Evolutionary conservation across 1,140 invertebrate genomes (phyloP).

Genomic region (Kradibia gibbosae): DNA sequence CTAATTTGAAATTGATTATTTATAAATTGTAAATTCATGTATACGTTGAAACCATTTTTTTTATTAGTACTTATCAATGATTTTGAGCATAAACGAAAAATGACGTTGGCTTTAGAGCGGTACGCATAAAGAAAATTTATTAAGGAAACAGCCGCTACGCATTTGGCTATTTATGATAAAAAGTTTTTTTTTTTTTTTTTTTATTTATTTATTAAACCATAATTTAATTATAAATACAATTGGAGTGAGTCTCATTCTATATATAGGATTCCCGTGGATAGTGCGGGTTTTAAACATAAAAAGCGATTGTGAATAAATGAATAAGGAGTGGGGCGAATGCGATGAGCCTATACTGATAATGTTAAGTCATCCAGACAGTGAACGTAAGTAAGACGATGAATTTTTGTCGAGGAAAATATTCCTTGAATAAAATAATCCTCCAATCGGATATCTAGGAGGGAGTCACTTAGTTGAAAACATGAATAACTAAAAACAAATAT

Average conservation of each 20-base stretch:
- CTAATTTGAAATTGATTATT: no score
- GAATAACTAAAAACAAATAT: constrained; percentile 11
- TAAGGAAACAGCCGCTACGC: no score
- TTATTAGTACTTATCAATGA: no score
- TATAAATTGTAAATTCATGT: no score
- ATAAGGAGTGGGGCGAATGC: background rate
- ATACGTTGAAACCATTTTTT: no score
- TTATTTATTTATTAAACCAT: no score
- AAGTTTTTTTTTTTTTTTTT: no score
- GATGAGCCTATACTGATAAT: background rate
- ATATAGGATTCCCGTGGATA: background rate
- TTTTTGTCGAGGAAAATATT: background rate
- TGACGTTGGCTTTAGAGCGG: no score
- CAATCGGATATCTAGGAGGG: background rate
- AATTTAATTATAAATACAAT: background rate
- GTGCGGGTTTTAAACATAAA: background rate
- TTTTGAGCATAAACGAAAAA: no score
- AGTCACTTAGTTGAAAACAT: background rate
- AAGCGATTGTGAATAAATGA: background rate
- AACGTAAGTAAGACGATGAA: background rate
- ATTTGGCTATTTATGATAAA: no score
- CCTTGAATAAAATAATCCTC: background rate
- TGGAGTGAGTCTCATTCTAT: background rate
- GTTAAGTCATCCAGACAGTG: background rate
- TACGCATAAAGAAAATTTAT: no score